phyloP scores from a whole-genome alignment of 2,888 invertebrate genomes.

The Heliconius ismenius region DNA sequence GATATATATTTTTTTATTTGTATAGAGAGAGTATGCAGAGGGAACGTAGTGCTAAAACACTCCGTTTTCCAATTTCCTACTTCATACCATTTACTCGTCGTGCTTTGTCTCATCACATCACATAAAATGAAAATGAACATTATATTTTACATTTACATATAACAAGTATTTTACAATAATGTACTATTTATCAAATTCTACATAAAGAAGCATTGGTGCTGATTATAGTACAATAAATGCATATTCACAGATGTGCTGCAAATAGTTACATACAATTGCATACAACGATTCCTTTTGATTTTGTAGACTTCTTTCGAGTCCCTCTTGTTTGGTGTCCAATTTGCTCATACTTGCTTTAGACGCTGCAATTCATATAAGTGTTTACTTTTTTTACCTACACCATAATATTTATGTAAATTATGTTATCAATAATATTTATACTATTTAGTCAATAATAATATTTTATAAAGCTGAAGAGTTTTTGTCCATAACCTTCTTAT shows the following conservation, averaged over 20 bases:
- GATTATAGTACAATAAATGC: background rate
- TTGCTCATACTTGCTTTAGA: conserved; percentile 71
- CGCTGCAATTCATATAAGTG: conserved; percentile 53
- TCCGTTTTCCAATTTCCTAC: too few relatives aligned
- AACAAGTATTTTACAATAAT: too few relatives aligned
- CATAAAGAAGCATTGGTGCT: background rate
- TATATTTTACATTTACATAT: too few relatives aligned
- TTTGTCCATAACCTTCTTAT: background rate
- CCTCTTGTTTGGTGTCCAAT: conserved; percentile 69
- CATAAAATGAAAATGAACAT: too few relatives aligned
- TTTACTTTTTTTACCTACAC: background rate
- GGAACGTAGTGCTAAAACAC: too few relatives aligned
- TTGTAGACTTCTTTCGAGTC: conserved; percentile 74
- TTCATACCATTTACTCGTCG: too few relatives aligned
- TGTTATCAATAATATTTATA: background rate
- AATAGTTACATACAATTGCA: conserved; percentile 75
- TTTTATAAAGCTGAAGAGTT: background rate
- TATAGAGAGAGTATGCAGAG: too few relatives aligned
- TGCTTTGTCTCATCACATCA: too few relatives aligned
- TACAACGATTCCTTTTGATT: conserved; percentile 83
- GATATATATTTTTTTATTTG: too few relatives aligned
- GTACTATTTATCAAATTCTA: background rate
- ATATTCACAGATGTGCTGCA: background rate
- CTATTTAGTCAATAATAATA: background rate
- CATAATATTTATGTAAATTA: background rate